Base-by-base conservation (phyloP, 2,888 invertebrate genomes). In the Metallyticus violacea region DNA sequence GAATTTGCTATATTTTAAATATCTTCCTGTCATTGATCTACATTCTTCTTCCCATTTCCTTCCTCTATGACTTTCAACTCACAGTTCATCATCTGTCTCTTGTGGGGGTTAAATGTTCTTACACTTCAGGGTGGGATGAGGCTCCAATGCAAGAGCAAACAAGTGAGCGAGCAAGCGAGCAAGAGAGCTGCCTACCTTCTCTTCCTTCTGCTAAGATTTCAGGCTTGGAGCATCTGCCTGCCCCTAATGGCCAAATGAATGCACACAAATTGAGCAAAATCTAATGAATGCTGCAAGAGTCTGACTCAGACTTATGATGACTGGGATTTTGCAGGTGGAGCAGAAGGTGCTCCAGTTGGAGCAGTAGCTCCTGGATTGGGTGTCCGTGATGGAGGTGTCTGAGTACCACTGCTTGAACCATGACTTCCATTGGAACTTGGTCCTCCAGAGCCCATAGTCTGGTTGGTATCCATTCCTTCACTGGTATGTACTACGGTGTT, bases 401-500 rank as follows among this genome's bases (percentile, higher is more conserved):
- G 88, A 27, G 87, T 84, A 28, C 87, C 88, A 62, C 88, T 86
- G 80, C 88, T 86, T 26, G 88, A 88, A 79, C 88, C 87, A 77
- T 88, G 88, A 40, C 88, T 87, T 80, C 88, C 85, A 86, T 86
- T 87, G 83, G 89, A 88, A 30, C 88, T 88, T 86, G 89, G 88
- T n/a, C 87, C 88, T 30, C 87, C 88, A 26, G 85, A 83, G n/a
- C 87, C 88, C 81, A 88, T 79, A 27, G 86, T 85, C 40, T 88
- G 91, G 90, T 90, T 91, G 88, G 92, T 92, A 89, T 93, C 93
- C 90, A 93, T 91, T 88, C 92, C 92, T 89, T 92, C 93, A 90
- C 91, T 93, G 90, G 92, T 92, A 90, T 93, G 93, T 88, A 93
- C 92, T 88, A 92, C 93, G 88, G 93, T 92, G 90, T 92, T 93